These are phyloP conservation scores for Aphelocoma coerulescens DNA, from an alignment of 2,113 vertebrate species.

Conservation along the genomic window DNA sequence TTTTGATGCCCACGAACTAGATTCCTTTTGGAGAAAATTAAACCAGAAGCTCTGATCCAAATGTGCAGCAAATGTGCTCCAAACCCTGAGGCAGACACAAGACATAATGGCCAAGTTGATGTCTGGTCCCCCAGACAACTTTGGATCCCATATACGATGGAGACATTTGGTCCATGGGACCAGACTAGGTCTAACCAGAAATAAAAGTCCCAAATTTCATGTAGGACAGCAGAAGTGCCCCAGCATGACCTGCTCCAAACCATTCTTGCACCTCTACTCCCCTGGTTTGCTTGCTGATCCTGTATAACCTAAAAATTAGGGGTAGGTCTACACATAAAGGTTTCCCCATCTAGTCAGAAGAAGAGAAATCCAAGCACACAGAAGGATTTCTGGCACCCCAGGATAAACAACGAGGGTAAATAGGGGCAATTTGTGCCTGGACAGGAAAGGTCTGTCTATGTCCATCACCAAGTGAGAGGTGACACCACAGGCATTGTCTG, in stretches of 20 bases:
- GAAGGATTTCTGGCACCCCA: background rate
- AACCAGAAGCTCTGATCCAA: background rate
- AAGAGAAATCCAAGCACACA: background rate
- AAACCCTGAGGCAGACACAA: background rate
- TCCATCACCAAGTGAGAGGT: background rate
- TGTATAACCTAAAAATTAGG: background rate
- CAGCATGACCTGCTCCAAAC: background rate
- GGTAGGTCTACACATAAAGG: background rate
- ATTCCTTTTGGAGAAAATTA: background rate
- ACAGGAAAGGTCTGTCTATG: background rate
- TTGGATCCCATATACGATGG: fast-evolving
- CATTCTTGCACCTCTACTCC: background rate
- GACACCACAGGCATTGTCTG: background rate
- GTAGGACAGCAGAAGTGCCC: background rate
- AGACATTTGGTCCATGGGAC: background rate
- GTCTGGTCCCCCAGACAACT: background rate
- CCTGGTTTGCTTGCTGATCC: background rate
- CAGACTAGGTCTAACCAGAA: background rate
- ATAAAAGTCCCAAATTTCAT: background rate
- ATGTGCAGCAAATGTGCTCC: background rate
- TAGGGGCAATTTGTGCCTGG: background rate
- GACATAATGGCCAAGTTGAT: background rate
- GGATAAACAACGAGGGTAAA: background rate
- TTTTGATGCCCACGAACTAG: background rate
- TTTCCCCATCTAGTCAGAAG: background rate